Base-by-base conservation (phyloP, 2,113 vertebrate genomes). In the Psilopogon haemacephalus region DNA sequence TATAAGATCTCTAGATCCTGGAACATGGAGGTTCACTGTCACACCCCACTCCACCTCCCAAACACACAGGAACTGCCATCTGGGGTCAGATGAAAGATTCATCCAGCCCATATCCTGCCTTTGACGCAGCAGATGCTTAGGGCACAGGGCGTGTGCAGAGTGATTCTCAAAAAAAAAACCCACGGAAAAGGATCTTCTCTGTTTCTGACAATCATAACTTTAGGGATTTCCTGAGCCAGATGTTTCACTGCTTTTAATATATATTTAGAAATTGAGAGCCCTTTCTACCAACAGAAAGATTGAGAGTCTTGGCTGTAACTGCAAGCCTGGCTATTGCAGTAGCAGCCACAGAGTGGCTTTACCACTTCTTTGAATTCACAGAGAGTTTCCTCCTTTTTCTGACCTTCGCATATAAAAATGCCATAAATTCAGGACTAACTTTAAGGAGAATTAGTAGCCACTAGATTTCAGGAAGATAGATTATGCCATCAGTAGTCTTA, bases 181-280 rank as follows among this genome's bases (percentile, higher is more conserved):
- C 6, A 50, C 9, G 16, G 12, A 50, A 50, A 26, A 37, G 88
- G 71, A 88, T 86, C 85, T 88, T 94, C 83, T 28, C 26, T 52
- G 46, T 71, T 95, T 95, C 68, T 2, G 1, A 85, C 82, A 71
- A 70, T 46, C 89, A 54, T 73, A 42, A 84, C 54, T 88, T 87
- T 8, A 63, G 59, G 64, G 94, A 93, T 95, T 94, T 95, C 91
- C 91, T 86, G 84, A 93, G 82, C 85, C 89, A 93, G 54, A 84
- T 89, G 91, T 81, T 82, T 70, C 78, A 30, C 65, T 64, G 80
- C 19, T 93, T 88, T 93, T 84, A 88, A 93, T 74, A 90, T 65
- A 7, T 46, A 46, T 59, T 33, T 3, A 74, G 64, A 92, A 86
- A 78, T 3, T 27, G 17, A 71, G 60, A 77, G 46, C 56, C 32